Conservation (phyloP, 2,797 vertebrate genomes). For the Channa striata region DNA sequence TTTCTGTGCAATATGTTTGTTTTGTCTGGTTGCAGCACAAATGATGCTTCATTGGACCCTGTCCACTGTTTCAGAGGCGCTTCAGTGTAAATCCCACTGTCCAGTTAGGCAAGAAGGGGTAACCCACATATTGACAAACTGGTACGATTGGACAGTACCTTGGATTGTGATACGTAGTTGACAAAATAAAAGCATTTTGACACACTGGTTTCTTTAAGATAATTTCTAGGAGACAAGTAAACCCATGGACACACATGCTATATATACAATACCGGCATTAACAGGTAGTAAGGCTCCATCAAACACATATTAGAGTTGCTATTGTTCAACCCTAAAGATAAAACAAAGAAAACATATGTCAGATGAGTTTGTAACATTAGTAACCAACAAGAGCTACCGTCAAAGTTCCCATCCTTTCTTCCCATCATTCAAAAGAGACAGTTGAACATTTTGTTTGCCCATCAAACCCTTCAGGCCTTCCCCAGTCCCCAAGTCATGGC, state of each 20-base stretch:
- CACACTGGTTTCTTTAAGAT: no score
- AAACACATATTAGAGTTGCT: neutral
- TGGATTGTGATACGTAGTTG: neutral
- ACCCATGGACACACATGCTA: neutral
- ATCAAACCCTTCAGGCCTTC: conserved; percentile 49
- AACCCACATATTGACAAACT: no score
- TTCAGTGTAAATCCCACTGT: neutral
- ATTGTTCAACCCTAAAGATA: no score
- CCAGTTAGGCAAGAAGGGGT: neutral
- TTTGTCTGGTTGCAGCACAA: neutral
- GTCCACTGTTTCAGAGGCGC: neutral
- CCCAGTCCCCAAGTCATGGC: conserved; percentile 9
- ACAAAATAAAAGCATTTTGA: conserved; percentile 18
- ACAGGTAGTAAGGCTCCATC: neutral
- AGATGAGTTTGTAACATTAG: no score
- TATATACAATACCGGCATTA: neutral
- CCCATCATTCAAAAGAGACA: conserved; percentile 15
- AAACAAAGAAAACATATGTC: no score
- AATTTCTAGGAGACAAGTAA: no score
- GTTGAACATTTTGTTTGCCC: conserved; percentile 60
- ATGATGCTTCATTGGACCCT: neutral
- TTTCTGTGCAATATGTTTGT: no score
- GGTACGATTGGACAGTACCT: neutral
- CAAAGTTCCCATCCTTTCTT: neutral
- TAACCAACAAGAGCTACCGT: neutral